Evolutionary conservation across 2,888 invertebrate genomes (phyloP), one percentile per base, ranked within the genome.

Genomic region (Atrina japonica): DNA sequence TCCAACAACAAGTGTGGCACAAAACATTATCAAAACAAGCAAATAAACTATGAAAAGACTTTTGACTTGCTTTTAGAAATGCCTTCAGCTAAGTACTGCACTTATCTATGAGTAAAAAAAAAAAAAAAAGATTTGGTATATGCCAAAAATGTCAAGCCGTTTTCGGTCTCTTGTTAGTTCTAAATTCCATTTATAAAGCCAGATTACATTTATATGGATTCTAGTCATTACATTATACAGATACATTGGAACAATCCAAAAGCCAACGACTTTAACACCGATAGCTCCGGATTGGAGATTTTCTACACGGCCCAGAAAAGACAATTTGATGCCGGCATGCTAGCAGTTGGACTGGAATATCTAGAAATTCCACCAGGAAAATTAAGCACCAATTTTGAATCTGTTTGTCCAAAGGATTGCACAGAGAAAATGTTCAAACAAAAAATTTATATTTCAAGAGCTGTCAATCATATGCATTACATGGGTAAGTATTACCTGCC

Each of bases 381-480:
- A 11, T 43, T 50, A 11, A 61, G 66, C 18, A 63, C 75, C 16
- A 50, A 25, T 3, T 79, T 80, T 55, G 59, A 73, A 3, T 75
- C 83, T 6, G 59, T 61, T 0, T 84, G 84, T 65, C 80, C 84
- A 1, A 59, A 69, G 14, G 76, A 77, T 27, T 86, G 86, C 43
- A 83, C 83, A 25, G 35, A 58, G 11, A 78, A 75, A 50, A 84
- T 86, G 84, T 83, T 84, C 56, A 61, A 72, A 14, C 61, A 74
- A 27, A 70, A 75, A 21, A 78, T 86, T 30, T 82, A 75, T 63
- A 78, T 86, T 52, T 84, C 84, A 1, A 64, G 83, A 11, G 84
- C 84, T 23, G 81, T 83, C 61, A 86, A 86, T 69, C 86, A 86
- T 66, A 86, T 86, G 86, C 86, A 86, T 70, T 81, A 83, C 45